phyloP scores from a whole-genome alignment of 2,797 vertebrate genomes.

The Manis javanica region DNA sequence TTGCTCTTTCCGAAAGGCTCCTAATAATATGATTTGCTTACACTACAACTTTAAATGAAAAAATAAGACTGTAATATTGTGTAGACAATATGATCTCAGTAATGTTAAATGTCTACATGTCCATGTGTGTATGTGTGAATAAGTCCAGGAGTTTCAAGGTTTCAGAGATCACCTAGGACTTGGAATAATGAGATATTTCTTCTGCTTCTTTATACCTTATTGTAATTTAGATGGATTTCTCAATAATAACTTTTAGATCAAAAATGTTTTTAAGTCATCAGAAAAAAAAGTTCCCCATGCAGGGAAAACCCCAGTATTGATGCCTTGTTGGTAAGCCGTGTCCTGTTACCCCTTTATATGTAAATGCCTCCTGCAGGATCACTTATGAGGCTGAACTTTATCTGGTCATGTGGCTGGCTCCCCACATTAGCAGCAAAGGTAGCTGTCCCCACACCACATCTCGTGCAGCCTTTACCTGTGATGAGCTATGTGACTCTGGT shows the following conservation, averaged over 20 bases:
- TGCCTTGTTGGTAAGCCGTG: neutral
- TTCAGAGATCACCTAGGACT: neutral
- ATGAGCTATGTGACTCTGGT: rapidly evolving
- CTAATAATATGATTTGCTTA: neutral
- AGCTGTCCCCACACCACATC: neutral
- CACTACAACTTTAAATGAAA: neutral
- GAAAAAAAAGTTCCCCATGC: neutral
- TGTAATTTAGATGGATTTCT: neutral
- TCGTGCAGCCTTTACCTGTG: neutral
- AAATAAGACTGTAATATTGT: neutral
- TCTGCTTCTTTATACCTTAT: neutral
- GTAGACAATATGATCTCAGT: neutral
- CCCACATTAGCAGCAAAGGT: rapidly evolving
- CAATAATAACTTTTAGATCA: neutral
- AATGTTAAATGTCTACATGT: neutral
- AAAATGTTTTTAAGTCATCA: neutral
- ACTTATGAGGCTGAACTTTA: rapidly evolving
- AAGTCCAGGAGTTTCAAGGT: neutral
- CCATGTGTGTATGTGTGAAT: neutral
- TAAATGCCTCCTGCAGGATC: neutral
- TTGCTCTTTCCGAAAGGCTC: neutral
- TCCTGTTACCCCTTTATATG: rapidly evolving
- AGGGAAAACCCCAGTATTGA: neutral
- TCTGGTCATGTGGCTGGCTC: rapidly evolving
- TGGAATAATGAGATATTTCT: neutral